These are phyloP conservation scores for Scytalopus superciliaris DNA, from an alignment of 2,113 vertebrate genomes.

Conservation along the genomic window DNA sequence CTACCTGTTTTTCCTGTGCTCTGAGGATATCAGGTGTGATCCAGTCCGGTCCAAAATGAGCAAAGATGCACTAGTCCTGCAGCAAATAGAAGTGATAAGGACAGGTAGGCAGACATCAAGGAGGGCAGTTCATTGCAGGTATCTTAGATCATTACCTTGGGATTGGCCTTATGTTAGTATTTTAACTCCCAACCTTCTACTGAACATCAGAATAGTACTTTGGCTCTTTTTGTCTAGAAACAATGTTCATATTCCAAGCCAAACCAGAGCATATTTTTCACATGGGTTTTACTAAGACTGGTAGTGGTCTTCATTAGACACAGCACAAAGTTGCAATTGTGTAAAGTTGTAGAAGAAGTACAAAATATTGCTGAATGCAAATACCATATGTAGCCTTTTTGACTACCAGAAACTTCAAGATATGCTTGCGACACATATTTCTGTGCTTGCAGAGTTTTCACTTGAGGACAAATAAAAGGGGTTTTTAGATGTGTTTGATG, in stretches of 20 bases:
- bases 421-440: not conserved
- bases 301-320: not conserved
- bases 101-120: not conserved
- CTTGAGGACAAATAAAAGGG: not conserved
- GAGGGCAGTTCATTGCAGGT: accelerated
- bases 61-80: not conserved
- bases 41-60: not conserved
- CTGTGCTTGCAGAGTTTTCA: not conserved
- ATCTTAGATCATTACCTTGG: not conserved
- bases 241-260: not conserved
- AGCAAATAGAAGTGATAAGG: not conserved
- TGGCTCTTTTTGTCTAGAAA: not conserved
- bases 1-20: not conserved
- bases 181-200: not conserved
- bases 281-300: not conserved
- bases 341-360: accelerated
- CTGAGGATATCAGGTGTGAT: not conserved
- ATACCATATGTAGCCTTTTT: accelerated
- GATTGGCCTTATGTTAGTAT: not conserved
- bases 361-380: not conserved
- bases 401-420: not conserved
- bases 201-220: not conserved
- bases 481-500: not conserved
- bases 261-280: not conserved
- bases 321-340: not conserved